Percentiles rank a stretch among this genome's conserved stretches.
Conservation (phyloP, 2,888 invertebrate species). For the Malachius bipustulatus region DNA sequence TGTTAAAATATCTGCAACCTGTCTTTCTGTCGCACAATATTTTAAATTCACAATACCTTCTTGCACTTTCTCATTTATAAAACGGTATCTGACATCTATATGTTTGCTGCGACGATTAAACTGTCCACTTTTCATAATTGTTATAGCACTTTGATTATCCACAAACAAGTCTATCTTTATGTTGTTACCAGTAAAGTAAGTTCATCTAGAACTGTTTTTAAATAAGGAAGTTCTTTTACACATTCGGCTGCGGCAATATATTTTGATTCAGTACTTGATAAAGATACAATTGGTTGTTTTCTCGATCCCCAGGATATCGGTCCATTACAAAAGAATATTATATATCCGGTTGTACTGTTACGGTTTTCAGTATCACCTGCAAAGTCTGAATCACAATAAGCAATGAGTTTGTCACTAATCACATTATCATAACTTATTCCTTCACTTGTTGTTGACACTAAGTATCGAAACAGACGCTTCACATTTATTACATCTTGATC, state of each 20-base stretch:
- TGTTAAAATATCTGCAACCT: no score
- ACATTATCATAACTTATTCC: no score
- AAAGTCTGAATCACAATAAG: slow-evolving; percentile 3
- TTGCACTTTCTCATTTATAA: no score
- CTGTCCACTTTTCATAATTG: no score
- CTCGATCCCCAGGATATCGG: not conserved
- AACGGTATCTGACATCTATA: no score
- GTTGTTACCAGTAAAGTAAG: not conserved
- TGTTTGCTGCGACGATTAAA: no score
- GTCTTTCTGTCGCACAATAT: no score
- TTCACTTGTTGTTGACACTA: no score
- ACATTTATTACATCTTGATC: slow-evolving; percentile 11
- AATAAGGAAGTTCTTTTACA: slow-evolving; percentile 1
- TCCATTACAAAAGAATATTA: not conserved
- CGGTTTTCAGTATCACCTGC: not conserved
- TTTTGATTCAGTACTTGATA: not conserved
- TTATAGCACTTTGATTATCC: not conserved
- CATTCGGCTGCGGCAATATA: not conserved
- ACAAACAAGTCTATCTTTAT: not conserved
- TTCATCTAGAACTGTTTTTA: not conserved
- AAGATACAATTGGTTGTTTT: slow-evolving; percentile 2
- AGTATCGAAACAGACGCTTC: no score
- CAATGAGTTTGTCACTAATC: not conserved
- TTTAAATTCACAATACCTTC: no score
- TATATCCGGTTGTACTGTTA: not conserved